These are phyloP conservation scores for Alethe diademata DNA, from an alignment of 2,113 vertebrate species.

Conservation along the genomic window DNA sequence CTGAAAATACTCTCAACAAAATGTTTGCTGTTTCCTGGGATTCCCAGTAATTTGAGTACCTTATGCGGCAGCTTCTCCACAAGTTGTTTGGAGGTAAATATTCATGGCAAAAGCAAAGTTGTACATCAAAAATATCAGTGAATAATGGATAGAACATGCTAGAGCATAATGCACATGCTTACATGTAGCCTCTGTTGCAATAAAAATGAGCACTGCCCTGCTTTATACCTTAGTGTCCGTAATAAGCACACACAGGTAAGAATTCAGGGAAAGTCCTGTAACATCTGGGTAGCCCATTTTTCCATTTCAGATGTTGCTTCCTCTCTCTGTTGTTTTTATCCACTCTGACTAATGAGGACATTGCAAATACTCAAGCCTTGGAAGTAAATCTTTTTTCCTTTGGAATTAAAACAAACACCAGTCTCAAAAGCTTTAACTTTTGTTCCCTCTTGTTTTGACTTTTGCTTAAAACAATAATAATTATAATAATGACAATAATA, in stretches of 20 bases:
- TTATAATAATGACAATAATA: neutral
- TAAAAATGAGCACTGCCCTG: neutral
- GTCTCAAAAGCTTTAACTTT: neutral
- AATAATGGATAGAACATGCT: neutral
- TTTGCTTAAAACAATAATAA: neutral
- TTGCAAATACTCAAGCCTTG: neutral
- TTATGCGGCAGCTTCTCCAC: neutral
- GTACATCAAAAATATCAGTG: neutral
- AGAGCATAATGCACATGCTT: neutral
- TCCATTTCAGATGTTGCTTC: neutral
- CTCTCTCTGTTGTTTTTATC: neutral
- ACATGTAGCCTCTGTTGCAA: neutral
- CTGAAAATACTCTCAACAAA: neutral
- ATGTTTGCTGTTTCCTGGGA: neutral
- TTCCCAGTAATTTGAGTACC: neutral
- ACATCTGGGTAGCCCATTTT: neutral
- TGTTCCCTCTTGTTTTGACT: constrained; percentile 17
- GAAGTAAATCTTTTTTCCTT: neutral
- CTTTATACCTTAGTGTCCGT: neutral
- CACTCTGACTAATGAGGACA: neutral
- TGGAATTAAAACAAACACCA: constrained; percentile 5
- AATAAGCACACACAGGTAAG: neutral
- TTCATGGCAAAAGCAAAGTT: neutral
- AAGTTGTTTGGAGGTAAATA: neutral
- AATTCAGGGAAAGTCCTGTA: neutral